Conservation (phyloP, 37 sponge, comb jelly and placozoan genomes). For the Mnemiopsis leidyi region DNA sequence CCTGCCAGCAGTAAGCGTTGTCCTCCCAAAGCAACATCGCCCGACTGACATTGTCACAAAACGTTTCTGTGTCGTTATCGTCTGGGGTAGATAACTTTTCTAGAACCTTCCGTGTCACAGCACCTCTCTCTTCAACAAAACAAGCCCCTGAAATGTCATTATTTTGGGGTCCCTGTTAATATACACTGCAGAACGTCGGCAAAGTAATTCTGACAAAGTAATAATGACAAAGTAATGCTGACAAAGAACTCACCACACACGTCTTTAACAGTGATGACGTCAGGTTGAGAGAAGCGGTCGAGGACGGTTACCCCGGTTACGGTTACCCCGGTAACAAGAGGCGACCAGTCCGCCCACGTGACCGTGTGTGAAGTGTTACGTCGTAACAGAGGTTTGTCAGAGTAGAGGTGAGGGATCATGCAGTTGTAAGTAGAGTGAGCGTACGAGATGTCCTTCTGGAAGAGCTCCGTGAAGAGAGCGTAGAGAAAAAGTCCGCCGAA, state of each 20-base stretch:
- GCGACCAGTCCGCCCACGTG: conserved; percentile 17
- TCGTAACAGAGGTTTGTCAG: background rate
- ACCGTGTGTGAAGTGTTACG: background rate
- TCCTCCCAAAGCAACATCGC: conserved; percentile 50
- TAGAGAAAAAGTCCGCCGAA: background rate
- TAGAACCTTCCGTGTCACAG: background rate
- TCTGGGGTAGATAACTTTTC: background rate
- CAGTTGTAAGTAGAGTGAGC: conserved; percentile 52
- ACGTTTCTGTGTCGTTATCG: background rate
- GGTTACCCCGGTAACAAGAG: background rate
- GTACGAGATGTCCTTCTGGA: background rate
- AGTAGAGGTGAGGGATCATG: conserved; percentile 36
- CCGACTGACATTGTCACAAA: background rate
- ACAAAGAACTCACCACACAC: conserved; percentile 17
- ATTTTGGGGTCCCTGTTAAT: too few species aligned
- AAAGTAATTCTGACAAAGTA: too few species aligned
- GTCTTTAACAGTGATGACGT: background rate
- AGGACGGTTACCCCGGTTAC: background rate
- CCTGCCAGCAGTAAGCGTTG: conserved; percentile 32
- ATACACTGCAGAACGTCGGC: too few species aligned
- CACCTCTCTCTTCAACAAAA: background rate
- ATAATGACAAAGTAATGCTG: too few species aligned
- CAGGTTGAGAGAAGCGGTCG: background rate
- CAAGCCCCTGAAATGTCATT: background rate
- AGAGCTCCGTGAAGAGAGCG: background rate